phyloP scores from a whole-genome alignment of 2,113 vertebrate species.

The Thamnaconus septentrionalis region DNA sequence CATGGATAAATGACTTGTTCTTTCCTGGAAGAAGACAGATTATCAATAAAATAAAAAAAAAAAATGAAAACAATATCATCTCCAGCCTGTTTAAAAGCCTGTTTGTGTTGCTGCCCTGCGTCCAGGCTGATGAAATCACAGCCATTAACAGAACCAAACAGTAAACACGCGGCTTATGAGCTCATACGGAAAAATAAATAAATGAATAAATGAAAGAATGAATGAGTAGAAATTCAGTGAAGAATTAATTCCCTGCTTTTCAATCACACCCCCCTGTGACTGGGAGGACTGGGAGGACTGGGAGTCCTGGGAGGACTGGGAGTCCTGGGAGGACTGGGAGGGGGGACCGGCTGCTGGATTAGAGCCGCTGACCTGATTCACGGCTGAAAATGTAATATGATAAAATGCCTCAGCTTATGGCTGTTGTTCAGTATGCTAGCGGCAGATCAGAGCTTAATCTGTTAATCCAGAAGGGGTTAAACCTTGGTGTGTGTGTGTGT shows the following conservation, averaged over 20 bases:
- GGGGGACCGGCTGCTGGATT: conserved; percentile 34
- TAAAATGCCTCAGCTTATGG: conserved; percentile 71
- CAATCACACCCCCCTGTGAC: no score
- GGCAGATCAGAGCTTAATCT: conserved; percentile 44
- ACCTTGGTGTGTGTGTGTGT: neutral
- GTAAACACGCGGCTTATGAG: neutral
- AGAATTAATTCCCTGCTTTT: no score
- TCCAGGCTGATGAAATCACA: no score
- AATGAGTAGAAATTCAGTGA: no score
- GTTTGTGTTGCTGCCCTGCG: no score
- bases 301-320: neutral
- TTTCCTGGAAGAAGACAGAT: neutral
- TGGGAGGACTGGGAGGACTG: neutral
- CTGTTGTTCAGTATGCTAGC: conserved; percentile 25
- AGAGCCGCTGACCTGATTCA: conserved; percentile 69
- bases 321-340: neutral
- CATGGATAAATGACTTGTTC: neutral
- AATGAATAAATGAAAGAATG: no score
- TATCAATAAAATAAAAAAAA: neutral
- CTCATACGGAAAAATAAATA: no score
- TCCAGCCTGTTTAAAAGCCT: no score
- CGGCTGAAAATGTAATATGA: conserved; percentile 66
- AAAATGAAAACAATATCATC: neutral
- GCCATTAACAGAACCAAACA: conserved; percentile 4
- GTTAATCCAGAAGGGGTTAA: conserved; percentile 59